These are phyloP conservation scores for Melangyna quadrimaculata DNA, from an alignment of 2,888 invertebrate species.

Conservation along the genomic window DNA sequence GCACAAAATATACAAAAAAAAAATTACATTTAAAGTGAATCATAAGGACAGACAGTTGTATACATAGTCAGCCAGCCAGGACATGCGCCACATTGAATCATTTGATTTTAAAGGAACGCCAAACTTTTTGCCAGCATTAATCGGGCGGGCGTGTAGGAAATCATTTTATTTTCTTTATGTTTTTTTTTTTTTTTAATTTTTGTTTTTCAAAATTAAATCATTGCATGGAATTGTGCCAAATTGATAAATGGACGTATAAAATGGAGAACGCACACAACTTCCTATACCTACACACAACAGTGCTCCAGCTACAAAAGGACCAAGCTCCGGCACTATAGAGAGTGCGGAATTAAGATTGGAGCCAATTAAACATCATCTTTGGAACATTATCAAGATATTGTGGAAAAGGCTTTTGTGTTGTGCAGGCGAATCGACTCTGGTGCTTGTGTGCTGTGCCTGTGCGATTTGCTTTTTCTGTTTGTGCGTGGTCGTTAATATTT, in stretches of 20 bases:
- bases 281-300: no score
- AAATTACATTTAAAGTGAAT: slow-evolving; percentile 24
- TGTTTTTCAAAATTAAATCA: slow-evolving; percentile 59
- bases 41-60: neutral
- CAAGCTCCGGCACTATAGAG: no score
- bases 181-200: no score
- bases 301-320: neutral
- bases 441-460: no score
- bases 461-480: slow-evolving; percentile 8
- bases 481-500: neutral
- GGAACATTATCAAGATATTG: slow-evolving; percentile 68
- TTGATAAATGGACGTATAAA: slow-evolving; percentile 63
- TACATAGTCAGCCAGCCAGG: no score
- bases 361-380: slow-evolving; percentile 70
- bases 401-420: slow-evolving; percentile 17
- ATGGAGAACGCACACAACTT: slow-evolving; percentile 52
- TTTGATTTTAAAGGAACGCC: slow-evolving; percentile 18
- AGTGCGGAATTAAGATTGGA: slow-evolving; percentile 50
- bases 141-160: slow-evolving; percentile 11
- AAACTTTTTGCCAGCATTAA: neutral
- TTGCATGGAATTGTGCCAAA: slow-evolving; percentile 69
- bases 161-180: slow-evolving; percentile 3
- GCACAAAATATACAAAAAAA: slow-evolving; percentile 22
- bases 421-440: neutral
- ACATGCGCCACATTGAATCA: slow-evolving; percentile 40